Evolutionary conservation across 2,888 invertebrate species (phyloP), one percentile per base, ranked within the genome.

Genomic region (Mechanitis messenoides): DNA sequence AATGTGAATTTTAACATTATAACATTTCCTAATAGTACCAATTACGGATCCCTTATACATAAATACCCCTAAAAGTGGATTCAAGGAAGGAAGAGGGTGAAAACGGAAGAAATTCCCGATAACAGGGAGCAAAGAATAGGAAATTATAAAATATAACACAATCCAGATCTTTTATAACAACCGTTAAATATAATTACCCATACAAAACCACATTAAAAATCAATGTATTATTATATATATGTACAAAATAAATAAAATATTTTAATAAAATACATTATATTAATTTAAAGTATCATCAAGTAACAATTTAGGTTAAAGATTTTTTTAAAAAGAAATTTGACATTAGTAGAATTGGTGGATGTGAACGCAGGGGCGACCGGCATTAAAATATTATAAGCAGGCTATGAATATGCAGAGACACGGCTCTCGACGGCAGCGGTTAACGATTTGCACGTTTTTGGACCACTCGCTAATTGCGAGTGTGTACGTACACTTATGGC

Each of bases 381-480:
- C 84, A 86, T 89, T 89, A 89, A 89, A 89, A 89, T 89, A 89
- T 89, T 89, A 87, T 89, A 89, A 89, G 81, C 82, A 89, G 89
- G 85, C 86, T 83, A 89, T 89, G 89, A 90, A 90, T 90, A 90
- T 90, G 89, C 89, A 87, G 83, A 83, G 86, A 84, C 89, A 90
- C 89, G 89, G 75, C 82, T 74, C 84, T 77, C 83, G 77, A 78
- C 78, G 83, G 79, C 75, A 81, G 80, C 74, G 84, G 84, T 81
- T 88, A 88, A 87, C 89, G 89, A 88, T 89, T 89, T 82, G 87
- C 89, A 88, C 89, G 89, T 87, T 89, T 89, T 87, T 87, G 85
- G 88, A 83, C 84, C 84, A 83, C 78, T 78, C 83, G 86, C 88
- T 89, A 89, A 90, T 90, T 88, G 87, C 87, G 82, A 87, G 87